Evolutionary conservation across 2,888 invertebrate species (phyloP).

Genomic region (Drosophila maculinotata): DNA sequence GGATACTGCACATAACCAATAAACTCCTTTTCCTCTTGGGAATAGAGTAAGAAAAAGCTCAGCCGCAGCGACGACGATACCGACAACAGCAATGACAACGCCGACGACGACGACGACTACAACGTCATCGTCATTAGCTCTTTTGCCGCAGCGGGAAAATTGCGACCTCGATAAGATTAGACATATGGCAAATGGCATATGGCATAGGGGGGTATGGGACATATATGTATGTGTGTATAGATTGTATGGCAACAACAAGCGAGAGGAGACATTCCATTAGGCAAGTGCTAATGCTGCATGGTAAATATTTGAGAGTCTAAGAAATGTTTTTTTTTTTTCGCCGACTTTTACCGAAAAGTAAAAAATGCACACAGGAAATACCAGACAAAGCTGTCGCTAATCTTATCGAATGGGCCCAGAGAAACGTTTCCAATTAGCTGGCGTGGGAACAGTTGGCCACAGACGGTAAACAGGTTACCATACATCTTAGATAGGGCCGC

Average conservation of each 20-base stretch:
- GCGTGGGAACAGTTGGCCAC: slow-evolving; percentile 69
- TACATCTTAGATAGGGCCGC: slow-evolving; percentile 62
- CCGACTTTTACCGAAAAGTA: slow-evolving; percentile 54
- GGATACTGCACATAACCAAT: not conserved
- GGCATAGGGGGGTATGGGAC: slow-evolving; percentile 21
- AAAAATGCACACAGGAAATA: slow-evolving; percentile 78
- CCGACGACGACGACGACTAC: slow-evolving; percentile 21
- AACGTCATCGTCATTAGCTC: slow-evolving; percentile 65
- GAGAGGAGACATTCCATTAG: slow-evolving; percentile 58
- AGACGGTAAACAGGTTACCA: slow-evolving; percentile 58
- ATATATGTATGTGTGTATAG: not conserved
- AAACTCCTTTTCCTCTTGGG: not conserved
- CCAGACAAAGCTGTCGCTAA: slow-evolving; percentile 69
- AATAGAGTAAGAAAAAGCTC: slow-evolving; percentile 15
- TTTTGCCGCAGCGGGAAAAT: slow-evolving; percentile 64
- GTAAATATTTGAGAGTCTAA: slow-evolving; percentile 67
- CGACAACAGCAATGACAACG: slow-evolving; percentile 15
- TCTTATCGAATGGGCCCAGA: slow-evolving; percentile 77
- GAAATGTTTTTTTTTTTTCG: slow-evolving; percentile 53
- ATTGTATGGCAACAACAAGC: slow-evolving; percentile 59
- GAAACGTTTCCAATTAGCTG: slow-evolving; percentile 69
- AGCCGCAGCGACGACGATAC: slow-evolving; percentile 41
- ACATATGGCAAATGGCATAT: slow-evolving; percentile 41
- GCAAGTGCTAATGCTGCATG: slow-evolving; percentile 56
- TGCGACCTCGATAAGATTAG: slow-evolving; percentile 76